phyloP scores from a whole-genome alignment of 2,797 vertebrate species.

The Cuniculus paca region DNA sequence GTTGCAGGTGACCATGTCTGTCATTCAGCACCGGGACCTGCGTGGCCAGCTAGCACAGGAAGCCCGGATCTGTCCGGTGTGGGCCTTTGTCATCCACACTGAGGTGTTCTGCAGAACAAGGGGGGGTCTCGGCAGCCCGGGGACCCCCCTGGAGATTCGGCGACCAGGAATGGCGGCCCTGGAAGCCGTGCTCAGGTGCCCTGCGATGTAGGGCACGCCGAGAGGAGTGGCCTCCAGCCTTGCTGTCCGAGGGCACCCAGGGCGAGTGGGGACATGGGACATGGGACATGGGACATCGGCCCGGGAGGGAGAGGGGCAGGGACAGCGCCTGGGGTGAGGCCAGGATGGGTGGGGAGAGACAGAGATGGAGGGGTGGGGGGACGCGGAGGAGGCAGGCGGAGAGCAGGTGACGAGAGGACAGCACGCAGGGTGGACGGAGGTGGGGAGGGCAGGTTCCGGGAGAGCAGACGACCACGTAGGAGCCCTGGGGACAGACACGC shows the following conservation, averaged over 20 bases:
- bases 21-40: not conserved
- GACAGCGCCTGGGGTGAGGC: fast-evolving
- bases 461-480: fast-evolving
- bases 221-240: not conserved
- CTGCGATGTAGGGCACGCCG: fast-evolving
- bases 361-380: not conserved
- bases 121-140: not conserved
- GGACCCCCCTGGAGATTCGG: not conserved
- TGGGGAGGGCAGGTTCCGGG: not conserved
- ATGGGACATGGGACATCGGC: fast-evolving
- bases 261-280: not conserved
- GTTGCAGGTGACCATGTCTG: no score
- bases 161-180: not conserved
- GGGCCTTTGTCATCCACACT: not conserved
- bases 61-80: fast-evolving
- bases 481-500: fast-evolving
- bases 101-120: not conserved
- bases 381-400: fast-evolving
- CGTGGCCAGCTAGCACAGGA: no score
- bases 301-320: not conserved
- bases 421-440: not conserved
- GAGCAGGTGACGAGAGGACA: not conserved
- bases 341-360: not conserved
- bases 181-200: not conserved
- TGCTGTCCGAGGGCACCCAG: not conserved